A percentile compares a stretch with the other conserved stretches of the same genome.
phyloP scores from a whole-genome alignment of 2,797 vertebrate genomes.

The Streptopelia turtur region DNA sequence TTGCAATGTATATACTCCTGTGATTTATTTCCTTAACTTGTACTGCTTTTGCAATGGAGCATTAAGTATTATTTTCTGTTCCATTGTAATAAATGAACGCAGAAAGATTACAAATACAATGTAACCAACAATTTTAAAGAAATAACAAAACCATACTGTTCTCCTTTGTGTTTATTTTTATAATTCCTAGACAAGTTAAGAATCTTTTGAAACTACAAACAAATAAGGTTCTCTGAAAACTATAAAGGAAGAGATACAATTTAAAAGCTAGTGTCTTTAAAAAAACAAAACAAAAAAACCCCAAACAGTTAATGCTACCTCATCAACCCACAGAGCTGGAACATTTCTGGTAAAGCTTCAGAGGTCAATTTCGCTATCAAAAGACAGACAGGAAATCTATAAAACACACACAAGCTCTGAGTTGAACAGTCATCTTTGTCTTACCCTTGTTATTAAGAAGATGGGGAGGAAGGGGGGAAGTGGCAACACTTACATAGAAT shows the following conservation, averaged over 20 bases:
- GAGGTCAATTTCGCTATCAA: neutral
- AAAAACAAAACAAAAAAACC: neutral
- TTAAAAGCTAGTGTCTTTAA: neutral
- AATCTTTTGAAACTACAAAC: neutral
- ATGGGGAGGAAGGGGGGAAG: accelerated
- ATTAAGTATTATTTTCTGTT: neutral
- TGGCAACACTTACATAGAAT: neutral
- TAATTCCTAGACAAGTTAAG: neutral
- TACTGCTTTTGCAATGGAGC: neutral
- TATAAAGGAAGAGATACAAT: neutral
- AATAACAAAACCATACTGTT: neutral
- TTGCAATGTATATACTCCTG: neutral
- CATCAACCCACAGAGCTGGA: neutral
- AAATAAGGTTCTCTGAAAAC: neutral
- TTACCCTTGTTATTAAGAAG: neutral
- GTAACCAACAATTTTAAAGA: neutral
- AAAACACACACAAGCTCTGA: neutral
- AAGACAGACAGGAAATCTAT: neutral
- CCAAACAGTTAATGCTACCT: neutral
- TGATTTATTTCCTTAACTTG: neutral
- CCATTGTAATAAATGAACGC: neutral
- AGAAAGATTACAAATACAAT: neutral
- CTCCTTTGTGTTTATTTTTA: neutral
- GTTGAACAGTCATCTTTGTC: neutral
- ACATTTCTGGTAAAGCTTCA: neutral